Base-by-base conservation (phyloP, 2,113 vertebrate species). In the Scartelaos histophorus region DNA sequence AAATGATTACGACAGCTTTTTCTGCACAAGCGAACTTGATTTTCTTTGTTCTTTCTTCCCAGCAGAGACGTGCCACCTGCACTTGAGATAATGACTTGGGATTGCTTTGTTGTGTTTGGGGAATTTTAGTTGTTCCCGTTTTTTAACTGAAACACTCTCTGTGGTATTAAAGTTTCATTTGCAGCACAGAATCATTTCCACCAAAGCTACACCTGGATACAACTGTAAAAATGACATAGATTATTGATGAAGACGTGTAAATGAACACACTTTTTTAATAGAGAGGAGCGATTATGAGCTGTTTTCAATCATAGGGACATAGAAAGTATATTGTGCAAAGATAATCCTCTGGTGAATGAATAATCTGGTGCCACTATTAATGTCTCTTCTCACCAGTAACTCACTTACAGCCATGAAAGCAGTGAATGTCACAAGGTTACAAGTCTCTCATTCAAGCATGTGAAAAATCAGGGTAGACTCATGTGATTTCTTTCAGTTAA, bases 131-230 rank as follows among this genome's bases (percentile, higher is more conserved):
- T 12, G 16, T 70, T 64, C 51, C 17, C 49, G n/a, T 75, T 85
- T 29, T 82, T 79, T 77, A 78, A 85, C 78, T 83, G 75, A 87
- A 81, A 84, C 57, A 35, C 74, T 81, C 74, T 53, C 57, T 54
- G 13, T 34, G 61, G 62, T 57, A 19, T 38, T 69, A 64, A 69
- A 19, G 65, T 60, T 73, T 80, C 17, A 38, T 74, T 71, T 78
- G 65, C 57, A 45, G 29, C 17, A 61, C 7, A 60, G 54, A 19
- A 66, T 72, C 61, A 74, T 74, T 74, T 75, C 49, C 34, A 45
- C 58, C 67, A 81, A 74, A 64, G 70, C 79, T 60, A 58, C 17
- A 35, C 9, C 61, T 57, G 0, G 74, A 78, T 74, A 19, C 69
- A 16, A 34, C 25, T 61, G 25, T 61, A 61, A 19, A 70, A 69